Conservation (phyloP, 2,888 invertebrate species). For the Microctonus aethiopoides region DNA sequence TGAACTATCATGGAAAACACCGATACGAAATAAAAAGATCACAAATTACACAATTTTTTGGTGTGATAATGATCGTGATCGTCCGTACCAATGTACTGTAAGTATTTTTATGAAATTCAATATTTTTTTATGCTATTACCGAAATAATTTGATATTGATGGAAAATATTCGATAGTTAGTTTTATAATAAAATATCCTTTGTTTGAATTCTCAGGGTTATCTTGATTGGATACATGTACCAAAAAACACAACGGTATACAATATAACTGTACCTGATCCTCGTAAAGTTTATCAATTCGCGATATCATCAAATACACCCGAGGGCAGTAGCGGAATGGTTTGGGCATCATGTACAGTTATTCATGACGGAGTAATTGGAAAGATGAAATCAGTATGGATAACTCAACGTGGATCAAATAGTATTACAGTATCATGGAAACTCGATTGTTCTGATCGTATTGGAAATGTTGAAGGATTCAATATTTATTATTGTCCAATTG, state of each 20-base stretch:
- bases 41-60: conserved; percentile 85
- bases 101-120: conserved; percentile 41
- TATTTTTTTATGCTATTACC: no score
- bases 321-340: conserved; percentile 83
- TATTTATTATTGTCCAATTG: conserved; percentile 79
- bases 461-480: conserved; percentile 80
- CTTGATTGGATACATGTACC: conserved; percentile 73
- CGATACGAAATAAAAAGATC: conserved; percentile 68
- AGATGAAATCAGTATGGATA: conserved; percentile 72
- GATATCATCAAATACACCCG: conserved; percentile 79
- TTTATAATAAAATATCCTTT: background rate
- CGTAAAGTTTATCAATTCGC: conserved; percentile 79
- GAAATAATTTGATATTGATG: no score
- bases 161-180: background rate
- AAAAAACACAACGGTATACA: conserved; percentile 68
- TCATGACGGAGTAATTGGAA: conserved; percentile 68
- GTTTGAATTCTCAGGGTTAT: conserved; percentile 67
- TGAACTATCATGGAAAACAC: conserved; percentile 80
- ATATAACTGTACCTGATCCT: conserved; percentile 73
- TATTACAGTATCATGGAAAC: conserved; percentile 79
- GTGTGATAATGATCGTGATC: conserved; percentile 73
- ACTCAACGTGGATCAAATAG: conserved; percentile 68
- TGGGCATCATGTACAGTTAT: conserved; percentile 84
- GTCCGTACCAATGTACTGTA: conserved; percentile 71
- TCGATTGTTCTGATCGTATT: conserved; percentile 80